A percentile compares a stretch with the other conserved stretches of the same genome.
Evolutionary conservation across 2,888 invertebrate species (phyloP).

Genomic region (Idaea biselata): DNA sequence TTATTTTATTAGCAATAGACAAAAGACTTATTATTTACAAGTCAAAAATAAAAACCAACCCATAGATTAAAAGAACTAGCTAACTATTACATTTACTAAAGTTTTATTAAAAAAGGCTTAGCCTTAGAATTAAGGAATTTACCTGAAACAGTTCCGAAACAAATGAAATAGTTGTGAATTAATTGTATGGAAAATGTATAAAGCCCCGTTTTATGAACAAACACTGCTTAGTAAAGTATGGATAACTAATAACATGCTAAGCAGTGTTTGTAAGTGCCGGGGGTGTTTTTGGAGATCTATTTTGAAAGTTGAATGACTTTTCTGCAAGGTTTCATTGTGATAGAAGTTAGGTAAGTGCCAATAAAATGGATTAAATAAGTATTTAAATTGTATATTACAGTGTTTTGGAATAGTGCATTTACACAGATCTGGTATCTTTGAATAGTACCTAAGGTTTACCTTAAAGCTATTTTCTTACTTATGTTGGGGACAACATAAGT

Average conservation of each 20-base stretch:
- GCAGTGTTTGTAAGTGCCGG: background rate
- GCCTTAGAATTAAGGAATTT: conserved; percentile 1
- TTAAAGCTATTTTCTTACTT: too few species aligned
- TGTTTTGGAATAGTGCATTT: conserved; percentile 13
- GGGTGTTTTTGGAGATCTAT: background rate
- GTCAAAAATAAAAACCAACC: background rate
- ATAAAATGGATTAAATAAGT: conserved; percentile 37
- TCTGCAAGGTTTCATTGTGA: conserved; percentile 68
- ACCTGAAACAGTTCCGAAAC: background rate
- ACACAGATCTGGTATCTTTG: conserved; percentile 7
- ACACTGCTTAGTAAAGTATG: background rate
- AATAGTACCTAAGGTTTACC: too few species aligned
- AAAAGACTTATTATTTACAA: background rate
- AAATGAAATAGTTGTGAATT: background rate
- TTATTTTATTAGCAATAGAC: conserved; percentile 2
- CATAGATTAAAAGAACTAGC: background rate
- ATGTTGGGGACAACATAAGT: too few species aligned
- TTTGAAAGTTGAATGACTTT: conserved; percentile 19
- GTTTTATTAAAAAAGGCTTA: conserved; percentile 3
- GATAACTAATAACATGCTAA: background rate
- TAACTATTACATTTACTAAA: background rate
- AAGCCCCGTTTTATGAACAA: background rate
- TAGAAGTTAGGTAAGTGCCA: conserved; percentile 73
- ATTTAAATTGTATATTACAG: background rate
- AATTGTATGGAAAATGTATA: background rate